A percentile compares a stretch with the other conserved stretches of the same genome.
Conservation (phyloP, 2,888 invertebrate species). For the Lithophane leautieri region DNA sequence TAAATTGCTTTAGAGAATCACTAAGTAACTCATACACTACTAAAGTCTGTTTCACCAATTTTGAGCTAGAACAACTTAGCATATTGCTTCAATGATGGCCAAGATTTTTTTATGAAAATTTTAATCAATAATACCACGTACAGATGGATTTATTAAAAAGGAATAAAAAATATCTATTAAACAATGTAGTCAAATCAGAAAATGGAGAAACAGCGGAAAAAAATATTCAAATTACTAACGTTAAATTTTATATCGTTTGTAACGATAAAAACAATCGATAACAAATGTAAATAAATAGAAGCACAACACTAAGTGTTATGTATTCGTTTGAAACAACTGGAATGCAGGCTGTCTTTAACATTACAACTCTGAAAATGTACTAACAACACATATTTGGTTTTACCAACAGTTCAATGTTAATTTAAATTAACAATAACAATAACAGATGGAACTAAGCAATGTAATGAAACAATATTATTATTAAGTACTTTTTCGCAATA, state of each 20-base stretch:
- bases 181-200: not conserved
- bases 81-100: not conserved
- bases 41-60: slow-evolving; percentile 47
- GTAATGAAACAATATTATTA: slow-evolving; percentile 25
- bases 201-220: slow-evolving; percentile 35
- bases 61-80: not conserved
- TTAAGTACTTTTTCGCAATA: slow-evolving; percentile 60
- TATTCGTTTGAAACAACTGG: slow-evolving; percentile 67
- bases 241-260: slow-evolving; percentile 72
- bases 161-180: not conserved
- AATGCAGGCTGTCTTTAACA: slow-evolving; percentile 75
- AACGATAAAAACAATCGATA: slow-evolving; percentile 72
- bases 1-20: slow-evolving; percentile 58
- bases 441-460: slow-evolving; percentile 18
- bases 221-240: slow-evolving; percentile 16
- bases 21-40: slow-evolving; percentile 54
- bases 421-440: not conserved
- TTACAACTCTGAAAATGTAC: slow-evolving; percentile 49
- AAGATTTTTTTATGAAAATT: not conserved
- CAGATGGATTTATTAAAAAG: not conserved
- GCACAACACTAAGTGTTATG: slow-evolving; percentile 49
- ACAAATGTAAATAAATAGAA: slow-evolving; percentile 61
- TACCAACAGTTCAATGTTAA: slow-evolving; percentile 44
- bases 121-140: not conserved
- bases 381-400: slow-evolving; percentile 49